Evolutionary conservation across 2,113 vertebrate genomes (phyloP), one percentile per base, ranked within the genome.

Genomic region (Anser cygnoides): DNA sequence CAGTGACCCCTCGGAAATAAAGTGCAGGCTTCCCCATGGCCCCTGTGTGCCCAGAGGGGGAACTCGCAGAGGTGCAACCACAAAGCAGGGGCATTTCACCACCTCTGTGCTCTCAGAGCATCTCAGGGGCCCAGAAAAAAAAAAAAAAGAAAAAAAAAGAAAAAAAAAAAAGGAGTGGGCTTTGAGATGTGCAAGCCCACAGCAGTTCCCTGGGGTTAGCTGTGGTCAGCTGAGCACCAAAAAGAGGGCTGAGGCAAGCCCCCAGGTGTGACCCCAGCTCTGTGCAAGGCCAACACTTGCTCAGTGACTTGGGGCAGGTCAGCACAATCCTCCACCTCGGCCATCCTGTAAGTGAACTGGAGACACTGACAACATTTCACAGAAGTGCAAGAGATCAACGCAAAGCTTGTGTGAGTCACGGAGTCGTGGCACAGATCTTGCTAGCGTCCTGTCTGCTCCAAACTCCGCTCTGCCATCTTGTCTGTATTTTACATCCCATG

Each of bases 21-120:
- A 33, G 18, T 54, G 58, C 54, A 87, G 68, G 6, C 49, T 92
- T 92, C 54, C 55, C 58, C 18, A 13, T 57, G 13, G 35, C 52
- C 50, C 0, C 0, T 13, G 4, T 19, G 25, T 46, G 22, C 54
- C 49, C 6, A 2, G 29, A 91, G 67, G 8, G 16, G 19, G 29
- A 35, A 7, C 26, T 52, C 46, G 49, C 49, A 33, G 49, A 90
- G 67, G 46, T 54, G 58, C 43, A 80, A 4, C 37, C 31, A 0
- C 2, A 5, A 37, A 71, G 6, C 23, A 63, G 50, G 10, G 33
- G 70, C 57, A 12, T 87, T 92, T 16, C 18, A 75, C n/a, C 39
- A 68, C 49, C 66, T 87, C 57, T 68, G 39, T 61, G 84, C n/a
- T 84, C 37, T 67, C 10, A 1, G 20, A 88, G 26, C 10, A 4